Evolutionary conservation across 2,888 invertebrate species (phyloP), one percentile per base, ranked within the genome.

Genomic region (Campopleginae sp.): DNA sequence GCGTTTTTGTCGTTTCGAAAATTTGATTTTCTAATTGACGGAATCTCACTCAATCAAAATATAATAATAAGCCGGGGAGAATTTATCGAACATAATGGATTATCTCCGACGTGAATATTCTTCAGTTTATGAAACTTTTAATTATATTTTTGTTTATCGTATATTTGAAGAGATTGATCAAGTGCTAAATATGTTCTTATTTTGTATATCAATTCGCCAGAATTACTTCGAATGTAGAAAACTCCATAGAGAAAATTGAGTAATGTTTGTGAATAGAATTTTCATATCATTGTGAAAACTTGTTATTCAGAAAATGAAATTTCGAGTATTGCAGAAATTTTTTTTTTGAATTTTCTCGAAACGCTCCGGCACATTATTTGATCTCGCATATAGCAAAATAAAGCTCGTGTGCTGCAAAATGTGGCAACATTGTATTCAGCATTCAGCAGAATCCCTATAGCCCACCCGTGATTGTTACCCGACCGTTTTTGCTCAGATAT

Each of bases 381-480:
- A 27, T 23, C 58, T 58, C 14, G 8, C 58, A 12, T 33, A 17
- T 33, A 17, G 6, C 33, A 7, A 31, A 33, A 63, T 14, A 14
- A 31, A 33, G 33, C 63, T n/a, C 63, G 33, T 33, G 33, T 4
- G 63, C 63, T 31, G 27, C 14, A 17, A 33, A 33, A 63, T 31
- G n/a, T 63, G 63, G 63, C 63, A 63, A 63, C 63, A 33, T 63
- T 17, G 63, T 33, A 33, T 33, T 33, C 31, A 63, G 33, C 33
- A 33, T 33, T 33, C 31, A 63, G 33, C 33, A 33, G 63, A 58
- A 31, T 58, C 27, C 58, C 58, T 14, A 27, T 17, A 4, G 63
- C 33, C 63, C 33, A 17, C 33, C 31, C 63, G 27, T 58, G 19
- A 33, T 17, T 12, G n/a, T 63, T 27, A 17, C 63, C 17, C n/a